Evolutionary conservation across 2,888 invertebrate genomes (phyloP), one percentile per base, ranked within the genome.

Genomic region (Phania funesta): DNA sequence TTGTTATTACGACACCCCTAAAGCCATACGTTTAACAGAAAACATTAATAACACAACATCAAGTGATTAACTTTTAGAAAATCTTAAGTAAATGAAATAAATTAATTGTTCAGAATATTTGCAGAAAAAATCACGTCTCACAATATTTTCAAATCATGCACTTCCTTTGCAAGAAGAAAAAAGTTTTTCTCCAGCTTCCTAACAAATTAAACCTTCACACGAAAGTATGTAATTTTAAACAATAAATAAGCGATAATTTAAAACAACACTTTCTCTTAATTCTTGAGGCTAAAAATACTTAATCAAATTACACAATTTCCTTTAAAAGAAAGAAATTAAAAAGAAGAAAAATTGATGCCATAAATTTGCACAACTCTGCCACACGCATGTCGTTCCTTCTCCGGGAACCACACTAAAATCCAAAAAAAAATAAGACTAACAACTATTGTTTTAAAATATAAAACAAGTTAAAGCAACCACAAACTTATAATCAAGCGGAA

Each of bases 401-500:
- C 4, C n/a, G 13, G 29, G 13, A 38, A 8, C n/a, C 44, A 46
- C 3, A 2, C 48, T 11, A 20, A 38, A 29, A 11, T 38, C n/a
- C 9, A 58, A 54, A 9, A 7, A 62, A 44, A 38, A 22, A 24
- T 18, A 32, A 16, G 46, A 44, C 76, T 64, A 65, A 68, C 76
- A 68, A 62, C 50, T 70, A 68, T 76, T 68, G 58, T 68, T 68
- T 60, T 35, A 52, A 60, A 48, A 38, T 13, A 32, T 35, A 44
- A 56, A 46, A 48, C 32, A 64, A 65, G 58, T 44, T 54, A 62
- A 60, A 38, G 48, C 54, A 70, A 22, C 50, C 32, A 48, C 16
- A 68, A 76, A 44, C 50, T 52, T 76, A 71, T 81, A 80, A 82
- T 64, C 80, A 80, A 83, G 73, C 85, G 83, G 84, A 84, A 85